These are phyloP conservation scores for Clarias laeviceps DNA, from an alignment of 2,797 vertebrate genomes.

Conservation along the genomic window DNA sequence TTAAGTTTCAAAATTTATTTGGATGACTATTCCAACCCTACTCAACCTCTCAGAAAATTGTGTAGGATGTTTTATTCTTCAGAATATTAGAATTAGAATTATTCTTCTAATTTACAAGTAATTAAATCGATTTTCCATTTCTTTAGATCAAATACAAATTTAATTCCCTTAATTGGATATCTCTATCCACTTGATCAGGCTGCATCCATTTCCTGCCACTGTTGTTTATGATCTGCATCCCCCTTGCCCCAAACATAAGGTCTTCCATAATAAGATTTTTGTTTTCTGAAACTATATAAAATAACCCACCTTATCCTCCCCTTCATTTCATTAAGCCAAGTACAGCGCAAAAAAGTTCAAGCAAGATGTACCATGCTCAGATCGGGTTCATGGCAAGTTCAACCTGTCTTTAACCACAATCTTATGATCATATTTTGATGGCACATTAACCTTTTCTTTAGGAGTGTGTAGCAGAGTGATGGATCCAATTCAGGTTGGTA, in stretches of 20 bases:
- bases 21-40: not conserved
- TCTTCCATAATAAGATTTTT: not conserved
- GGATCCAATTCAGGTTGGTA: constrained; percentile 49
- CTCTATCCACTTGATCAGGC: not conserved
- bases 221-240: not conserved
- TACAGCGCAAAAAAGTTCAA: constrained; percentile 12
- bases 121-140: not conserved
- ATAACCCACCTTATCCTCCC: constrained; percentile 21
- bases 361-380: constrained; percentile 15
- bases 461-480: constrained; percentile 55
- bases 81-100: no score
- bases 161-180: not conserved
- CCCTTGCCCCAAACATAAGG: not conserved
- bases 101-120: not conserved
- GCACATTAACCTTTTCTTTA: constrained; percentile 64
- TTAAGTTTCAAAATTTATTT: not conserved
- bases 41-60: not conserved
- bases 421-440: constrained; percentile 61
- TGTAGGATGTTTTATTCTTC: not conserved
- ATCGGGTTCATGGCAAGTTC: constrained; percentile 57
- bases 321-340: constrained; percentile 24
- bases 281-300: constrained; percentile 33
- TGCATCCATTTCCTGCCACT: not conserved
- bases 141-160: not conserved
- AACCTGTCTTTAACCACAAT: constrained; percentile 54